These are phyloP conservation scores for Drosophila merina DNA, from an alignment of 2,888 invertebrate genomes.

Conservation along the genomic window DNA sequence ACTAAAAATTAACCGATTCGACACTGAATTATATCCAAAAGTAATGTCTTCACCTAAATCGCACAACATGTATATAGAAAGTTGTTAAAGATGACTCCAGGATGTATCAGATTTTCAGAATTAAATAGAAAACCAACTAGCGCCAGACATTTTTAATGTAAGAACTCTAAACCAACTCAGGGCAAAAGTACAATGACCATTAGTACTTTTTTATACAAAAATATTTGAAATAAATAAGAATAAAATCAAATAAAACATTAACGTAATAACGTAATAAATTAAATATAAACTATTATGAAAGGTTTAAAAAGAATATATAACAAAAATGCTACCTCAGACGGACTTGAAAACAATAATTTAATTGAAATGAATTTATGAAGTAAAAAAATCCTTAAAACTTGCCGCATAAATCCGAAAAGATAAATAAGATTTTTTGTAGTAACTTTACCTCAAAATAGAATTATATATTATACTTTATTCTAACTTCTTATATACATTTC, in stretches of 20 bases:
- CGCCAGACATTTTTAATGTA: slow-evolving; percentile 64
- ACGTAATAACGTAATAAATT: slow-evolving; percentile 33
- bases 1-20: slow-evolving; percentile 8
- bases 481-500: slow-evolving; percentile 42
- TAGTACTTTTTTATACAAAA: slow-evolving; percentile 70
- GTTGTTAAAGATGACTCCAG: slow-evolving; percentile 33
- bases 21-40: slow-evolving; percentile 17
- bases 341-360: slow-evolving; percentile 82
- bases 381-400: slow-evolving; percentile 29
- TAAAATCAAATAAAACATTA: slow-evolving; percentile 45
- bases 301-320: slow-evolving; percentile 44
- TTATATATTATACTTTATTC: slow-evolving; percentile 24
- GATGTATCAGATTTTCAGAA: slow-evolving; percentile 26
- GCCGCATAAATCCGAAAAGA: slow-evolving; percentile 28
- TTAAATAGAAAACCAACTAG: slow-evolving; percentile 39
- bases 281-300: slow-evolving; percentile 41
- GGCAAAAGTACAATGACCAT: slow-evolving; percentile 84
- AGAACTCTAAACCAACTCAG: slow-evolving; percentile 81
- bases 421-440: slow-evolving; percentile 68
- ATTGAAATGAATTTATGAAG: slow-evolving; percentile 71
- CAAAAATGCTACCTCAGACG: slow-evolving; percentile 80
- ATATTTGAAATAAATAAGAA: slow-evolving; percentile 43
- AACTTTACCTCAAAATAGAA: slow-evolving; percentile 73
- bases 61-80: slow-evolving; percentile 60
- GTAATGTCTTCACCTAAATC: slow-evolving; percentile 31